Base-by-base conservation (phyloP, 2,113 vertebrate genomes). In the Sylvia atricapilla region DNA sequence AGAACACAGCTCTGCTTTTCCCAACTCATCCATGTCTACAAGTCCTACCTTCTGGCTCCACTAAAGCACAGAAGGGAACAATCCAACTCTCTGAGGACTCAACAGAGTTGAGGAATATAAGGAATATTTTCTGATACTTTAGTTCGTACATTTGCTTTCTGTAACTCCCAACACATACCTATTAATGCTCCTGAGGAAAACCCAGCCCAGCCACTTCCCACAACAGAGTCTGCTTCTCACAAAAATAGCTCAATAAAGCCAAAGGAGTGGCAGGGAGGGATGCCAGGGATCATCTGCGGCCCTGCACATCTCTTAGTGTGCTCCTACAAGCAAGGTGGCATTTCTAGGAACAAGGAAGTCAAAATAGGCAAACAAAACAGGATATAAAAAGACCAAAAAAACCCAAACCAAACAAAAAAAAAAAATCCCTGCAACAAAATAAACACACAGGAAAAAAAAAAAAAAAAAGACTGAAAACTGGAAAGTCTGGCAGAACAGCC, bases 331-430 rank as follows among this genome's bases (percentile, higher is more conserved):
- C 10, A 37, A 80, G 27, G 50, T 5, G 5, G 33, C 37, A 13
- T 39, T 81, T 87, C 64, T 55, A 81, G 79, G 76, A 84, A 59
- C 13, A 21, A 78, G 56, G 35, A 76, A 92, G 43, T 27, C 53
- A 55, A 47, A 53, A 6, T 22, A 12, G 37, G 19, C 11, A 86
- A 80, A 89, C 6, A 80, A 76, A 18, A 9, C 21, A 14, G 5
- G 4, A 11, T 10, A 2, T 11, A 15, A 43, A 68, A 72, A 44
- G 1, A 17, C 5, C 0, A 10, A n/a, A 37, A 37, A n/a, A 7
- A 6, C n/a, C 30, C 30, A 35, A 37, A n/a, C 30, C 24, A 59
- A 56, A 52, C 7, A 4, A 41, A 3, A 41, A 53, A 58, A 35
- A 1, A 50, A 50, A 49, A 8, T 5, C 2, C 21, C 44, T 14